Evolutionary conservation across 2,888 invertebrate genomes (phyloP), one percentile per base, ranked within the genome.

Genomic region (Ectropis crepuscularia): DNA sequence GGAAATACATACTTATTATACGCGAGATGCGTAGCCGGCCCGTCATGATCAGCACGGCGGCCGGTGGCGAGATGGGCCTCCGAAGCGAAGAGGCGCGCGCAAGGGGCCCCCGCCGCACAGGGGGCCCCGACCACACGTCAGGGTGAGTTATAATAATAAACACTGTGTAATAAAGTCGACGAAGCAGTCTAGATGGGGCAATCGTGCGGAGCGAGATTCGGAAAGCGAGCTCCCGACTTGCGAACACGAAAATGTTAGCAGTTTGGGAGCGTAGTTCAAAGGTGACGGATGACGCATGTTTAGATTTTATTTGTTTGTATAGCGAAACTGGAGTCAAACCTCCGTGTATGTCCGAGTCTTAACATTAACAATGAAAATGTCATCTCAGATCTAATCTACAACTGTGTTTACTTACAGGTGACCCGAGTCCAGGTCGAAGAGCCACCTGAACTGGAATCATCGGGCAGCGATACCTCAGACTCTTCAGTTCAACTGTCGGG

Each of bases 1-100:
- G n/a, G n/a, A n/a, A n/a, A n/a, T n/a, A n/a, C n/a, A n/a, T n/a
- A n/a, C n/a, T n/a, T n/a, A n/a, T n/a, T n/a, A n/a, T n/a, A 55
- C 94, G 95, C 57, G 97, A 97, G 90, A 95, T 96, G 94, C 94
- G 95, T 8, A 95, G 96, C 43, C 94, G 96, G 0, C 96, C 97
- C 0, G 94, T 96, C 68, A 95, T 96, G 94, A 94, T 95, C 67
- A 94, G 92, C 70, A 95, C 95, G 28, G 92, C 94, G 16, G 85
- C 90, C 0, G 77, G 72, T 10, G 77, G 72, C 61, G 89, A 87
- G 38, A 68, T 54, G 68, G 74, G 47, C 67, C 76, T 64, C 68
- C 78, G 37, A 9, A 38, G 68, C 63, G 80, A 57, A 73, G 76
- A 63, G 71, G 70, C 59, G 73, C 72, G 50, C 68, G 67, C 53